phyloP scores from a whole-genome alignment of 1,140 invertebrate species.

The Pararge aegeria region DNA sequence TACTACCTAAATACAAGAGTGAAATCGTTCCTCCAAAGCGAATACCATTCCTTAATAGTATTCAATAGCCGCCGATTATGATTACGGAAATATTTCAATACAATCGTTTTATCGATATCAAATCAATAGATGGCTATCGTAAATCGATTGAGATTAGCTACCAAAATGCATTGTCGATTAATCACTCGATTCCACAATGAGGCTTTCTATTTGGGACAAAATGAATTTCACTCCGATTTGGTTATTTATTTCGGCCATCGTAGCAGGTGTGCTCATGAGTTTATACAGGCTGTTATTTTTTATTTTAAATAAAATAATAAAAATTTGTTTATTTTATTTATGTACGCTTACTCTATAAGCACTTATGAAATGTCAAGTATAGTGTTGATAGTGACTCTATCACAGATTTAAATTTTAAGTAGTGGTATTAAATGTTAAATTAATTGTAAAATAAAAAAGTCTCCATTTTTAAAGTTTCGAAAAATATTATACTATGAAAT shows the following conservation, averaged over 20 bases:
- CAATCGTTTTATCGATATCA: constrained; percentile 41
- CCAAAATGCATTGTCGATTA: constrained; percentile 49
- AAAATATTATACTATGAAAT: no score
- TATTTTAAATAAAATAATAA: background rate
- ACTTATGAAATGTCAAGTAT: no score
- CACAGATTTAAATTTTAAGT: no score
- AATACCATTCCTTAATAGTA: constrained; percentile 17
- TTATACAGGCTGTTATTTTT: constrained; percentile 41
- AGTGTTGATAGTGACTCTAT: no score
- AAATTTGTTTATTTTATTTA: no score
- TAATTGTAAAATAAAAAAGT: no score
- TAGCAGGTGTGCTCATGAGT: constrained; percentile 53
- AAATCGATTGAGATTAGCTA: constrained; percentile 60
- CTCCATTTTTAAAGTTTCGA: no score
- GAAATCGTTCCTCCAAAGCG: constrained; percentile 1
- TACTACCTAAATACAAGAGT: background rate
- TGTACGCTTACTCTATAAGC: no score
- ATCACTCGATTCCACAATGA: constrained; percentile 41
- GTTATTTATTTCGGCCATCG: constrained; percentile 59
- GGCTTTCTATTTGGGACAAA: constrained; percentile 63
- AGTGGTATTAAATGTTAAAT: no score
- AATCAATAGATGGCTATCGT: constrained; percentile 43
- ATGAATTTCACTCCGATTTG: constrained; percentile 59
- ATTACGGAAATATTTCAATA: constrained; percentile 29
- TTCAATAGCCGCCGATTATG: constrained; percentile 18